phyloP scores from a whole-genome alignment of 2,888 invertebrate genomes.

The Ctenicera cuprea region DNA sequence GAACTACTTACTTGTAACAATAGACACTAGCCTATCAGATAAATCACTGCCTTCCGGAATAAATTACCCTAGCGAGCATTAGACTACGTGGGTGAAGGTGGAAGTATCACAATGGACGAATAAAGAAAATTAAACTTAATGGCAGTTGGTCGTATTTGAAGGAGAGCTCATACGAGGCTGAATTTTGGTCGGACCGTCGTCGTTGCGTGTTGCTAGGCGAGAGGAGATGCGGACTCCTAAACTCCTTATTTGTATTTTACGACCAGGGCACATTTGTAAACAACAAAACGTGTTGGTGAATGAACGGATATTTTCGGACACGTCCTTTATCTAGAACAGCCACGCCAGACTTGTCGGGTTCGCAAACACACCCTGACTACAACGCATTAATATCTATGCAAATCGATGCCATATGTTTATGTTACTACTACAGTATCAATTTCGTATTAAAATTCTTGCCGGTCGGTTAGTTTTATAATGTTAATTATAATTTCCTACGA shows the following conservation, averaged over 20 bases:
- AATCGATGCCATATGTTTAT: conserved; percentile 40
- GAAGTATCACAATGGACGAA: conserved; percentile 61
- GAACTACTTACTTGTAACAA: conserved; percentile 54
- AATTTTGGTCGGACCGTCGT: conserved; percentile 16
- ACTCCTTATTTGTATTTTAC: conserved; percentile 43
- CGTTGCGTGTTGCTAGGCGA: conserved; percentile 39
- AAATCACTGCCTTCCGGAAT: conserved; percentile 57
- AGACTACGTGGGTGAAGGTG: conserved; percentile 58
- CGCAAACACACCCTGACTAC: conserved; percentile 52
- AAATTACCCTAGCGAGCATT: conserved; percentile 52
- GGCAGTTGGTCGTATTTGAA: conserved; percentile 56
- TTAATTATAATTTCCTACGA: conserved; percentile 45
- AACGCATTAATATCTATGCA: conserved; percentile 46
- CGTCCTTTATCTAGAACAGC: conserved; percentile 61
- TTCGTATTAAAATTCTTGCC: conserved; percentile 56
- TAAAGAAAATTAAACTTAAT: conserved; percentile 62
- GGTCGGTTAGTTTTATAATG: conserved; percentile 45
- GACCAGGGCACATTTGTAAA: conserved; percentile 54
- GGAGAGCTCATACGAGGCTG: conserved; percentile 52
- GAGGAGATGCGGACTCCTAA: conserved; percentile 31
- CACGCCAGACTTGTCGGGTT: conserved; percentile 49
- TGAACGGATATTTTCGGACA: conserved; percentile 58
- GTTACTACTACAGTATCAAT: conserved; percentile 46
- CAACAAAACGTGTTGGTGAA: conserved; percentile 60
- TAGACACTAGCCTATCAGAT: conserved; percentile 54